Evolutionary conservation across 2,797 vertebrate genomes (phyloP).

Genomic region (Tapirus indicus): DNA sequence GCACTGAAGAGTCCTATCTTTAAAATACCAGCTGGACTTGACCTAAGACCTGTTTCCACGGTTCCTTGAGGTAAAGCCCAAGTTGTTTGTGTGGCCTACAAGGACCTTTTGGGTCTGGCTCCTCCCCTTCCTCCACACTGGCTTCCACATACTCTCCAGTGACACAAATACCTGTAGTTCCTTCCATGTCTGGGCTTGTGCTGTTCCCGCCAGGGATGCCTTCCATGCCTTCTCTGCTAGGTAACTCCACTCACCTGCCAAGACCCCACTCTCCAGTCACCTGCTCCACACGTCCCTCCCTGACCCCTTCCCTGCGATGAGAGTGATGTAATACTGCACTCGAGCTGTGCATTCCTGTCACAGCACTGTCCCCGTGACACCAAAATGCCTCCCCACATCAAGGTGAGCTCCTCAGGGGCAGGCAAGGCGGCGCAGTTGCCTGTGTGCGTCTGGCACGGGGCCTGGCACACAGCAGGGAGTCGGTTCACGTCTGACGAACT

Average conservation of each 20-base stretch:
- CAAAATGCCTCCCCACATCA: not conserved
- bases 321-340: rapidly evolving
- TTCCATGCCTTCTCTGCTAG: not conserved
- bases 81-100: not conserved
- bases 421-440: rapidly evolving
- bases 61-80: not conserved
- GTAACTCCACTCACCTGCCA: not conserved
- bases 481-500: not conserved
- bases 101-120: not conserved
- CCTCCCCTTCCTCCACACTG: not conserved
- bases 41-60: not conserved
- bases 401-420: not conserved
- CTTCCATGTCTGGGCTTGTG: rapidly evolving
- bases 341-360: not conserved
- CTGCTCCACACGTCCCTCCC: not conserved
- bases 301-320: not conserved
- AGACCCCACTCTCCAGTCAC: not conserved
- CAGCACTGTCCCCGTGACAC: rapidly evolving
- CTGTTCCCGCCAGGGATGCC: rapidly evolving
- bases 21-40: conserved; percentile 10
- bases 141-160: not conserved
- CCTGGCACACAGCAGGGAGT: not conserved
- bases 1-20: not conserved
- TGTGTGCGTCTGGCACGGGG: not conserved
- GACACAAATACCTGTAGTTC: not conserved